Percentiles rank a stretch among this genome's conserved stretches.
These are phyloP conservation scores for Drosophila nigromelanica DNA, from an alignment of 1,140 invertebrate species.

Conservation along the genomic window DNA sequence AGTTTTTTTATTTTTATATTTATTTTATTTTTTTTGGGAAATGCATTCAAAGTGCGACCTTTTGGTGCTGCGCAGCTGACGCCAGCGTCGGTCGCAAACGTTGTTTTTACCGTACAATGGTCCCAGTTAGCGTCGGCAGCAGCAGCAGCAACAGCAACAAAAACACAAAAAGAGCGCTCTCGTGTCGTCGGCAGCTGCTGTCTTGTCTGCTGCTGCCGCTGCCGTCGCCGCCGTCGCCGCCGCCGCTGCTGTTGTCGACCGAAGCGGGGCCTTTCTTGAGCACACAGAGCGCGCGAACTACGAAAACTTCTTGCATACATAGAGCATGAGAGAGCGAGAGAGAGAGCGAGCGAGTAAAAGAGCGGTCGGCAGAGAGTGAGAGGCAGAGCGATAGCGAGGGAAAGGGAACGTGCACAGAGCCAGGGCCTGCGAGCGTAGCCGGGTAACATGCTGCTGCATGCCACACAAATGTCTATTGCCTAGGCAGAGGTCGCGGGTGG, in stretches of 20 bases:
- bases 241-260: slow-evolving; percentile 47
- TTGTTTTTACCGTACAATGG: slow-evolving; percentile 39
- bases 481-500: slow-evolving; percentile 39
- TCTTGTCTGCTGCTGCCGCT: slow-evolving; percentile 45
- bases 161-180: slow-evolving; percentile 29
- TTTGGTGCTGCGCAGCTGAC: slow-evolving; percentile 62
- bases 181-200: slow-evolving; percentile 49
- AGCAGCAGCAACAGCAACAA: slow-evolving; percentile 24
- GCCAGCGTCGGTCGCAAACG: slow-evolving; percentile 24
- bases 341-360: slow-evolving; percentile 15
- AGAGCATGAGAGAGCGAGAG: slow-evolving; percentile 27
- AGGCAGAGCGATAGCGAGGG: background rate
- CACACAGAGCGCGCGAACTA: slow-evolving; percentile 65
- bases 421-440: slow-evolving; percentile 38
- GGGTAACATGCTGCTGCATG: slow-evolving; percentile 22
- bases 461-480: slow-evolving; percentile 39
- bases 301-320: slow-evolving; percentile 74
- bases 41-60: slow-evolving; percentile 72
- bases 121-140: slow-evolving; percentile 22
- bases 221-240: slow-evolving; percentile 30
- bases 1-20: slow-evolving; percentile 10
- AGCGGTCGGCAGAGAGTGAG: slow-evolving; percentile 6
- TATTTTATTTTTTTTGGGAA: slow-evolving; percentile 48
- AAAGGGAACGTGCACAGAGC: slow-evolving; percentile 26
- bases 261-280: slow-evolving; percentile 78